These are phyloP conservation scores for Neolamprologus falcicula DNA, from an alignment of 2,113 vertebrate genomes.

Conservation along the genomic window DNA sequence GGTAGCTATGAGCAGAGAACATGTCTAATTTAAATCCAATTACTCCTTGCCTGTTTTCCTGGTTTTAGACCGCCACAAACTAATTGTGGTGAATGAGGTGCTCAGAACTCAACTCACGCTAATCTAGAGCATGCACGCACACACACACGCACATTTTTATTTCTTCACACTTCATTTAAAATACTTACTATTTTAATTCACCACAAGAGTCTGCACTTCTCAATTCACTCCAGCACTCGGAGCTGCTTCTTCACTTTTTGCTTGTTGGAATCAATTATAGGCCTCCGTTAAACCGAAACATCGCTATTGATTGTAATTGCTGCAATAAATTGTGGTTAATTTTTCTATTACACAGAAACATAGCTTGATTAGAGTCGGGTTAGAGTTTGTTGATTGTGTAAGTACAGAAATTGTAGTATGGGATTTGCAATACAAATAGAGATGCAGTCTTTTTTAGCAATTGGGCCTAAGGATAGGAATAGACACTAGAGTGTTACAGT, in stretches of 20 bases:
- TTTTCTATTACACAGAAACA: constrained; percentile 22
- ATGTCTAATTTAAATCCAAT: constrained; percentile 65
- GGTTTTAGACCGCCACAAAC: background rate
- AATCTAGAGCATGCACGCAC: background rate
- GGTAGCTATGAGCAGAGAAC: constrained; percentile 30
- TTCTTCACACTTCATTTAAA: constrained; percentile 11
- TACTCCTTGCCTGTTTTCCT: constrained; percentile 34
- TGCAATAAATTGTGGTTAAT: constrained; percentile 16
- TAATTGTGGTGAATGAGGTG: constrained; percentile 50
- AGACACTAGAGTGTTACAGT: background rate
- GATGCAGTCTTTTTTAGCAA: background rate
- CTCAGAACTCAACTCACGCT: background rate
- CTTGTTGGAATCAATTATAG: constrained; percentile 25
- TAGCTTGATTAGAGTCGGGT: constrained; percentile 2
- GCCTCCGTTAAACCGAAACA: background rate
- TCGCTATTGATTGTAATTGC: constrained; percentile 32
- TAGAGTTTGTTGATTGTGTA: background rate
- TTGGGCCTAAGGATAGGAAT: background rate
- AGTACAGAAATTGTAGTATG: background rate
- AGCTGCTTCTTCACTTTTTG: background rate
- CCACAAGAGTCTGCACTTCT: background rate
- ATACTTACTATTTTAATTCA: constrained; percentile 27
- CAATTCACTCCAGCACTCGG: background rate
- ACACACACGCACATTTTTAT: background rate
- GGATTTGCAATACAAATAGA: background rate